These are phyloP conservation scores for Spinus pinus DNA, from an alignment of 2,797 vertebrate genomes.

Conservation along the genomic window DNA sequence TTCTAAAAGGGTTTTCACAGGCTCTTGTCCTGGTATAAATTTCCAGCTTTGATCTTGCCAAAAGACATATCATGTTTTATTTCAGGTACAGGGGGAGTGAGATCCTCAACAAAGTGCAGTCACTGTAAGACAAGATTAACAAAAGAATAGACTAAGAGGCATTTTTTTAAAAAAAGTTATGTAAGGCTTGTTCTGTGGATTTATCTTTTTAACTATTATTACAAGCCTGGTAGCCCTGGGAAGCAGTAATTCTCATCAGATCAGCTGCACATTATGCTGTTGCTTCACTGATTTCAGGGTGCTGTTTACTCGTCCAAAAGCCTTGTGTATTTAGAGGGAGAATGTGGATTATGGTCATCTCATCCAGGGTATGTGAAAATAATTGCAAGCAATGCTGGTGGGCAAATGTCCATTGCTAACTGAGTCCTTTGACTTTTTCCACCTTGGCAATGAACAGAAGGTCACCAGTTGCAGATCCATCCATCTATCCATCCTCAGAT, in stretches of 20 bases:
- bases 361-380: not conserved
- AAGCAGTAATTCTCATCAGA: not conserved
- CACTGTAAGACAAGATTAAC: not conserved
- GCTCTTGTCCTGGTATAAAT: not conserved
- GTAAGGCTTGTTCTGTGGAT: not conserved
- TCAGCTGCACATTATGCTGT: not conserved
- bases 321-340: not conserved
- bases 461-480: not conserved
- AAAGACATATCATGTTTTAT: not conserved
- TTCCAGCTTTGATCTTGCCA: not conserved
- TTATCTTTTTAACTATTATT: not conserved
- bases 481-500: not conserved
- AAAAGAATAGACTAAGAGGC: not conserved
- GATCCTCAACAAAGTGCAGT: not conserved
- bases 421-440: not conserved
- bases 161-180: not conserved
- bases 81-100: not conserved
- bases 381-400: not conserved
- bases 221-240: not conserved
- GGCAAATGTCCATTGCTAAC: not conserved
- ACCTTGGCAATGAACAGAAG: not conserved
- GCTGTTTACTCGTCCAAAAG: not conserved
- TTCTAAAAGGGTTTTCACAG: not conserved
- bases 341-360: not conserved
- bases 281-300: not conserved